These are phyloP conservation scores for Periophthalmus modestus DNA, from an alignment of 2,113 vertebrate species.

Conservation along the genomic window DNA sequence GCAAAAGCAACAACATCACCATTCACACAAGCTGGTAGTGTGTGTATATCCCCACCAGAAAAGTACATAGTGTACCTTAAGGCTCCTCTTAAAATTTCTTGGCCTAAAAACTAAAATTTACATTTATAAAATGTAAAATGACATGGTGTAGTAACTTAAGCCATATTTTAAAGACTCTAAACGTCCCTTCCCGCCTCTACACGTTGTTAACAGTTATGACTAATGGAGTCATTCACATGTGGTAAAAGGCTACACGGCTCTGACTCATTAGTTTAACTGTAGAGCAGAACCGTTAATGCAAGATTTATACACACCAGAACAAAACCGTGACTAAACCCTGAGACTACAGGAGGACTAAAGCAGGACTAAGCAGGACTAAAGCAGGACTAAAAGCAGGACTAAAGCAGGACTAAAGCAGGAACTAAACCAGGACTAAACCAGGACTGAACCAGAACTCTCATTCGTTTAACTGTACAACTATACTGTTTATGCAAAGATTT, in stretches of 20 bases:
- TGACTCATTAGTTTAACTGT: slow-evolving; percentile 13
- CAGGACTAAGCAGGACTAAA: too few relatives aligned
- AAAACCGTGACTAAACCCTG: background rate
- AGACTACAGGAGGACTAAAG: too few relatives aligned
- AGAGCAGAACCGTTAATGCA: background rate
- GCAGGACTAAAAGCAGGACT: too few relatives aligned
- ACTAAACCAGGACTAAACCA: too few relatives aligned
- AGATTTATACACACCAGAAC: background rate
- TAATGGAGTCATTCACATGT: slow-evolving; percentile 21
- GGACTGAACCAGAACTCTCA: too few relatives aligned
- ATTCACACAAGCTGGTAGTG: too few relatives aligned
- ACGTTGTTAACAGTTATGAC: slow-evolving; percentile 2
- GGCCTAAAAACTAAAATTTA: slow-evolving; percentile 11
- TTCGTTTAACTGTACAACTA: too few relatives aligned
- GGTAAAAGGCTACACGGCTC: slow-evolving; percentile 11
- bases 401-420: too few relatives aligned
- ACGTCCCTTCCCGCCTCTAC: slow-evolving; percentile 10
- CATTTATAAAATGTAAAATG: slow-evolving; percentile 8
- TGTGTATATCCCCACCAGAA: too few relatives aligned
- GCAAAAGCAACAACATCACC: too few relatives aligned
- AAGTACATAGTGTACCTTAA: background rate
- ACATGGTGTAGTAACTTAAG: background rate
- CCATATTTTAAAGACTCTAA: slow-evolving; percentile 11
- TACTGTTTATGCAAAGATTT: too few relatives aligned
- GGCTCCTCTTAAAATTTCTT: slow-evolving; percentile 15